Percentiles rank a stretch among this genome's conserved stretches.
These are phyloP conservation scores for Phoebastria nigripes DNA, from an alignment of 2,797 vertebrate species.

Conservation along the genomic window DNA sequence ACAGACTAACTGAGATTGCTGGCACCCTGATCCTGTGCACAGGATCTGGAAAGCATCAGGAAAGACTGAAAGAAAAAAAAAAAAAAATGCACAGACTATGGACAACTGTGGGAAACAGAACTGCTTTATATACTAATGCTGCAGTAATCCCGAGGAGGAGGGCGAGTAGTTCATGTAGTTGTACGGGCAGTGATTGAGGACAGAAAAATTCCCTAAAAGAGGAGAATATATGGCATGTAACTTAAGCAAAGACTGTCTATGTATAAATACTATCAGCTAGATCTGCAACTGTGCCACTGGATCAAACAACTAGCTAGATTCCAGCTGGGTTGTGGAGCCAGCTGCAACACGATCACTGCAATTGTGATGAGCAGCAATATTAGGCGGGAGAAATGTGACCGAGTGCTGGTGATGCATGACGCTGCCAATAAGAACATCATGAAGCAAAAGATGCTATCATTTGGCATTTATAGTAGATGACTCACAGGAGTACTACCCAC, in stretches of 20 bases:
- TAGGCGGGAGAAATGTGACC: conserved; percentile 23
- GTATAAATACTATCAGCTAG: background rate
- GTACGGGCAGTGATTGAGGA: background rate
- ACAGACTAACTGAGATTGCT: background rate
- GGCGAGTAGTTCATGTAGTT: background rate
- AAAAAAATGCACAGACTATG: background rate
- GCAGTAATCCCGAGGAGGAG: background rate
- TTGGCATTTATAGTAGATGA: conserved; percentile 58
- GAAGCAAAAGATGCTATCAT: conserved; percentile 59
- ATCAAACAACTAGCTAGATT: background rate
- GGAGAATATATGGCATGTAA: background rate
- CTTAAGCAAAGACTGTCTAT: background rate
- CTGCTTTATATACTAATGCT: background rate
- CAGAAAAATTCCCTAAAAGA: background rate
- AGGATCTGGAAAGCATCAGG: conserved; percentile 48
- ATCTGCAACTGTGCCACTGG: background rate
- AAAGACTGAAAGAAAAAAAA: conserved; percentile 6
- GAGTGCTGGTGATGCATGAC: background rate
- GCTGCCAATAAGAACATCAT: conserved; percentile 39
- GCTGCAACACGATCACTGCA: background rate
- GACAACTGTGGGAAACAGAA: conserved; percentile 40
- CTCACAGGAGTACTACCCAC: conserved; percentile 46
- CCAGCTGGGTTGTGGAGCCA: background rate
- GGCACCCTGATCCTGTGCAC: background rate
- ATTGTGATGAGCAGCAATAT: conserved; percentile 3